Evolutionary conservation across 2,113 vertebrate genomes (phyloP).

Genomic region (Clarias magur): DNA sequence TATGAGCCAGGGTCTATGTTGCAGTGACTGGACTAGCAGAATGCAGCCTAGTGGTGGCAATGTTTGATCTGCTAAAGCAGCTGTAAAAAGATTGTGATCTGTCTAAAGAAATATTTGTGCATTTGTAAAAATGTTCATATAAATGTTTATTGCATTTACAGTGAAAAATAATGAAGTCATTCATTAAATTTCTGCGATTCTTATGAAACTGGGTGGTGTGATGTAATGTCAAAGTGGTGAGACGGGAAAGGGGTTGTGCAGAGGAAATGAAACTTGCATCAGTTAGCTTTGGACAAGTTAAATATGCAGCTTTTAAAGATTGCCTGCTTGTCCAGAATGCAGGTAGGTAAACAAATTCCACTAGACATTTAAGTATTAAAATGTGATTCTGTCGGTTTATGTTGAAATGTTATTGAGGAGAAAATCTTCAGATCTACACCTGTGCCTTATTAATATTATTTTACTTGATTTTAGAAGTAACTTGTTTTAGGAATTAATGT

Average conservation of each 20-base stretch:
- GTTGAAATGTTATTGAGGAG: neutral
- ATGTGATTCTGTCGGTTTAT: neutral
- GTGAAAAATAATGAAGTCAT: neutral
- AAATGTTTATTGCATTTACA: slow-evolving; percentile 2
- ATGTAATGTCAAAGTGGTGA: neutral
- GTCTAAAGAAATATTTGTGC: neutral
- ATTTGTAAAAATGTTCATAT: slow-evolving; percentile 24
- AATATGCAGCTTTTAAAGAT: neutral
- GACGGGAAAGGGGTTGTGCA: neutral
- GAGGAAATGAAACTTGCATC: neutral
- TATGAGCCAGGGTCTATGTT: neutral
- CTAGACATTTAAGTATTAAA: neutral
- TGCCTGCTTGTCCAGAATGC: neutral
- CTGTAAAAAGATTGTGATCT: neutral
- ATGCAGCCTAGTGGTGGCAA: slow-evolving; percentile 40
- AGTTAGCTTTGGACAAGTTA: neutral
- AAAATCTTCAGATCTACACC: neutral
- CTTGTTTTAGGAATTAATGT: neutral
- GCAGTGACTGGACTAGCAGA: neutral
- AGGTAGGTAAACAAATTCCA: neutral
- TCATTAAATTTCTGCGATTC: neutral
- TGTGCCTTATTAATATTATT: neutral
- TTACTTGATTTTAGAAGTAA: neutral
- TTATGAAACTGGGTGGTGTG: neutral
- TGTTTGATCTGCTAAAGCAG: slow-evolving; percentile 8